Conservation (phyloP, 2,113 vertebrate species). For the Halichoeres trimaculatus region DNA sequence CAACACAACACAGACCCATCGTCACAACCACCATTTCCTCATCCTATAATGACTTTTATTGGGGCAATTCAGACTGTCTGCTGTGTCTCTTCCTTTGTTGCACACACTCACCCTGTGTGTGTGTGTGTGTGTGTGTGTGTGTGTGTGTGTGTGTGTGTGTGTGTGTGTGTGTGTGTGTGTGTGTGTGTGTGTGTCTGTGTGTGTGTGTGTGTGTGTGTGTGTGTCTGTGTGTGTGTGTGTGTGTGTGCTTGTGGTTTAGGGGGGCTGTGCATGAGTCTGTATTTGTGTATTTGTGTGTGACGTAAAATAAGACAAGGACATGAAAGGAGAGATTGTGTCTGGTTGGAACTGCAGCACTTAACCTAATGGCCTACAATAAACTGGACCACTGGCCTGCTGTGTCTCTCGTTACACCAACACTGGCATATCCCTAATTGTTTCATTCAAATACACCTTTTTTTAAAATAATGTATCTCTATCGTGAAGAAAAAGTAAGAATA, state of each 20-base stretch:
- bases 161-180: too few relatives aligned
- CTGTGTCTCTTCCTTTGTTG: constrained; percentile 54
- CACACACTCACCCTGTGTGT: constrained; percentile 19
- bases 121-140: constrained; percentile 24
- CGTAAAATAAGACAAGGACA: constrained; percentile 35
- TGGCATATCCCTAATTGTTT: background rate
- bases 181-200: constrained; percentile 15
- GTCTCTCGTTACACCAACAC: constrained; percentile 1
- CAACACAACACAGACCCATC: constrained; percentile 25
- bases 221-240: constrained; percentile 7
- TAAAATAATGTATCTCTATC: too few relatives aligned
- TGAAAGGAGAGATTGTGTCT: constrained; percentile 69
- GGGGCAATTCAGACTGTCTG: constrained; percentile 75
- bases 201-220: constrained; percentile 13
- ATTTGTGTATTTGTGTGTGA: constrained; percentile 13
- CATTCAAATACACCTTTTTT: too few relatives aligned
- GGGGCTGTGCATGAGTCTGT: constrained; percentile 2
- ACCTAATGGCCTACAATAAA: constrained; percentile 64
- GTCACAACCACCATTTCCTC: constrained; percentile 60
- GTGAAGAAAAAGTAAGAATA: too few relatives aligned
- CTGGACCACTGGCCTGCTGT: background rate
- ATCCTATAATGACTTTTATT: constrained; percentile 65
- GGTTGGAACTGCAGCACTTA: constrained; percentile 52
- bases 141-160: too few relatives aligned
- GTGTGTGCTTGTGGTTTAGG: background rate